These are phyloP conservation scores for Labia minor DNA, from an alignment of 2,888 invertebrate species.

Conservation along the genomic window DNA sequence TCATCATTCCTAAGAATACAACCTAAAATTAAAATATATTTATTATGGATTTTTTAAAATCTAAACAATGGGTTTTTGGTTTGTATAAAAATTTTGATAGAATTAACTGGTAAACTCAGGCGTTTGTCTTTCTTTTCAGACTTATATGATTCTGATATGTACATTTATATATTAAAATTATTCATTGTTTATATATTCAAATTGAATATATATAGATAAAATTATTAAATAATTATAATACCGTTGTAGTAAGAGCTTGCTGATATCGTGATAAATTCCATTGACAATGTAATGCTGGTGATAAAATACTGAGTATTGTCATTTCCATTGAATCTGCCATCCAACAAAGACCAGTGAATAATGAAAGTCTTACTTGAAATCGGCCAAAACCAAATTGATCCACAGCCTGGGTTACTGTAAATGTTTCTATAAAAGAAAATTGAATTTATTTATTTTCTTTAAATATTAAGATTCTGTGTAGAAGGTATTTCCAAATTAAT, in stretches of 20 bases:
- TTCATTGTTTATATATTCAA: neutral
- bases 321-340: constrained; percentile 99
- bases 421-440: constrained; percentile 54
- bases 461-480: neutral
- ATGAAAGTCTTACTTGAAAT: constrained; percentile 77
- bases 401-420: constrained; percentile 76
- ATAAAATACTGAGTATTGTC: constrained; percentile 88
- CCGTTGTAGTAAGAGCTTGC: constrained; percentile 85
- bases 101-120: no score
- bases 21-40: constrained; percentile 35
- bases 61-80: no score
- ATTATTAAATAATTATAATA: constrained; percentile 35
- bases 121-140: constrained; percentile 14
- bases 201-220: no score
- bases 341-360: constrained; percentile 80
- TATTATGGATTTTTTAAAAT: no score
- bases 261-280: constrained; percentile 87
- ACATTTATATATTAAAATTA: neutral
- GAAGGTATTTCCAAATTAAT: neutral
- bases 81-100: no score
- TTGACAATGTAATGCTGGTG: constrained; percentile 87
- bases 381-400: constrained; percentile 79
- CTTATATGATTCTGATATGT: constrained; percentile 1
- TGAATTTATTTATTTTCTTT: constrained; percentile 13
- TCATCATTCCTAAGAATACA: constrained; percentile 94